A percentile compares a stretch with the other conserved stretches of the same genome.
phyloP scores from a whole-genome alignment of 1,140 invertebrate genomes.

The Wiebesia pumilae region DNA sequence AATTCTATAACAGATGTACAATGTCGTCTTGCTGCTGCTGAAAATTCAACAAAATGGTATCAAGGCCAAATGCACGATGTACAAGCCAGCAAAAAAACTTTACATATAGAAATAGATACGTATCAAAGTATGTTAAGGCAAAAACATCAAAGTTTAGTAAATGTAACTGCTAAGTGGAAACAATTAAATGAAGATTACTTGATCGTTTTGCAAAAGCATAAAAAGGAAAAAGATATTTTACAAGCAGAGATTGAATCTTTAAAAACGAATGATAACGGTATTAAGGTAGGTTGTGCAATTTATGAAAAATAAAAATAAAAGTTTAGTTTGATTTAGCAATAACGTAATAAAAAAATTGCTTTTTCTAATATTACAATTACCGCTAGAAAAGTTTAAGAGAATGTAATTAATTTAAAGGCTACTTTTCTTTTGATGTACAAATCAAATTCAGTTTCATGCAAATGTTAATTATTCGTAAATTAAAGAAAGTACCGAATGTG shows the following conservation, averaged over 20 bases:
- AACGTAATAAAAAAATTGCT: too few species aligned
- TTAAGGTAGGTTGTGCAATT: conserved; percentile 1
- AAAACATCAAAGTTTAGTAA: conserved; percentile 58
- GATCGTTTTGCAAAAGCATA: conserved; percentile 54
- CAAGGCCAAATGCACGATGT: conserved; percentile 60
- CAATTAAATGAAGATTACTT: conserved; percentile 59
- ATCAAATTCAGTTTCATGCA: too few species aligned
- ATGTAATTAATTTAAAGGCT: too few species aligned
- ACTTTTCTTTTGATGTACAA: too few species aligned
- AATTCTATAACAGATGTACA: conserved; percentile 59
- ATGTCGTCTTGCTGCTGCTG: conserved; percentile 53
- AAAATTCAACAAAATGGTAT: conserved; percentile 65
- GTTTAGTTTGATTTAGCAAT: too few species aligned
- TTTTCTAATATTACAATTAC: too few species aligned
- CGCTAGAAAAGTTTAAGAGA: too few species aligned
- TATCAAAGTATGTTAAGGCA: conserved; percentile 61
- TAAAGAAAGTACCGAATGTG: too few species aligned
- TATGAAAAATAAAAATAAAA: too few species aligned
- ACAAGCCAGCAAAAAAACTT: conserved; percentile 60
- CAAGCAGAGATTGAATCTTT: conserved; percentile 50
- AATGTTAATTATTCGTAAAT: too few species aligned
- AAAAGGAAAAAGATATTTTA: conserved; percentile 57
- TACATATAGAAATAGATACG: conserved; percentile 62
- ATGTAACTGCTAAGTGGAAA: conserved; percentile 59
- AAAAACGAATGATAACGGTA: conserved; percentile 33